phyloP scores from a whole-genome alignment of 1,140 invertebrate genomes.

The Heliothis subflexa region DNA sequence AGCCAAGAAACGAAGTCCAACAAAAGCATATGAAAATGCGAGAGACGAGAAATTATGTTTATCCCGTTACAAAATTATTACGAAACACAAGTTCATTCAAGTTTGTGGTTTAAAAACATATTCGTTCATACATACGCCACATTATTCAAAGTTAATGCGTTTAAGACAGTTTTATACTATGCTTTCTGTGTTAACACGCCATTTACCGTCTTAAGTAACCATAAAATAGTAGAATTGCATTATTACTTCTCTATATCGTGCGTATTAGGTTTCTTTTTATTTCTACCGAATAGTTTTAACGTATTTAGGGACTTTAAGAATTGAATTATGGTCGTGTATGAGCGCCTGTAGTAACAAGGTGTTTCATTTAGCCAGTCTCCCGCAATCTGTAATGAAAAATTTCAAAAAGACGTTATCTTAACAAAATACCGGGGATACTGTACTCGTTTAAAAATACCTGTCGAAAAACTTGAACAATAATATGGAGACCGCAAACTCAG shows the following conservation, averaged over 20 bases:
- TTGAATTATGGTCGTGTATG: background rate
- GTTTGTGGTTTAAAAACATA: conserved; percentile 25
- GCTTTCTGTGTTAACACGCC: conserved; percentile 38
- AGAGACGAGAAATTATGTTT: conserved; percentile 5
- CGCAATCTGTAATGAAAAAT: conserved; percentile 11
- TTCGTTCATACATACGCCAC: conserved; percentile 2
- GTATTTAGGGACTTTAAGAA: background rate
- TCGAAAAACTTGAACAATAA: conserved; percentile 34
- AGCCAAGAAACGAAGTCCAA: background rate
- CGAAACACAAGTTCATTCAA: conserved; percentile 2
- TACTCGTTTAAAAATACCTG: conserved; percentile 28
- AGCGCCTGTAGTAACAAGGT: too few relatives aligned
- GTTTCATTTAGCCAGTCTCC: background rate
- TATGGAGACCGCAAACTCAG: conserved; percentile 28
- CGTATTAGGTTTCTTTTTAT: conserved; percentile 20
- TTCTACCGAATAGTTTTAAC: conserved; percentile 4
- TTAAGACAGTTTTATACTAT: conserved; percentile 38
- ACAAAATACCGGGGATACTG: conserved; percentile 39
- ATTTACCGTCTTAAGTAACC: conserved; percentile 34
- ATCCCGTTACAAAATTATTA: conserved; percentile 18
- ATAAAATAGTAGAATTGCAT: conserved; percentile 45
- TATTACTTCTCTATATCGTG: conserved; percentile 28
- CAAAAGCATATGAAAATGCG: background rate
- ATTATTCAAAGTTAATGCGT: conserved; percentile 31
- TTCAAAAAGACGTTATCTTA: conserved; percentile 36